Percentiles rank a stretch among this genome's conserved stretches.
Evolutionary conservation across 2,888 invertebrate genomes (phyloP).

Genomic region (Ophion costatus): DNA sequence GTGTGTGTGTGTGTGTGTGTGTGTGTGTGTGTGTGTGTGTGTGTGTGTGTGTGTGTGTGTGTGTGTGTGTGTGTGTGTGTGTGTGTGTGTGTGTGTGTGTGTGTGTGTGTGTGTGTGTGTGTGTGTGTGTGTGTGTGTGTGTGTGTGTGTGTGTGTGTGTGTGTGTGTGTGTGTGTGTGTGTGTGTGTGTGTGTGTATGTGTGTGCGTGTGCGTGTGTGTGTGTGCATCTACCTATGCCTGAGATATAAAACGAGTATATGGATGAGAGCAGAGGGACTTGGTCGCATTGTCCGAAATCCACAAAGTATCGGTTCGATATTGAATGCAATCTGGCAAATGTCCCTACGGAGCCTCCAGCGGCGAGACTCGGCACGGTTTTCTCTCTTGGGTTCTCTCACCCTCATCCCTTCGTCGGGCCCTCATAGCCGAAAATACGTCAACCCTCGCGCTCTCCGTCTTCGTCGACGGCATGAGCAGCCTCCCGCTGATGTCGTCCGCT

Average conservation of each 20-base stretch:
- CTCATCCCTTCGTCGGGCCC: slow-evolving; percentile 35
- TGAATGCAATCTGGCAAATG: slow-evolving; percentile 78
- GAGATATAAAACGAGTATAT: slow-evolving; percentile 22
- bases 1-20: slow-evolving; percentile 30
- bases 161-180: slow-evolving; percentile 30
- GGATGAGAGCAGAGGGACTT: slow-evolving; percentile 43
- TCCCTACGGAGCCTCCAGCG: slow-evolving; percentile 71
- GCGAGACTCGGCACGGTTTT: slow-evolving; percentile 55
- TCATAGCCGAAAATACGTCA: slow-evolving; percentile 33
- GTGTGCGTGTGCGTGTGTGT: slow-evolving; percentile 28
- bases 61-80: slow-evolving; percentile 25
- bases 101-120: slow-evolving; percentile 25
- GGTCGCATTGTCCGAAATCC: slow-evolving; percentile 78
- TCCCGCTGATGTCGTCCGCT: slow-evolving; percentile 32
- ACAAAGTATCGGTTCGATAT: slow-evolving; percentile 78
- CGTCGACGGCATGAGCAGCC: background rate
- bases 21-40: slow-evolving; percentile 25
- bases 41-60: slow-evolving; percentile 30
- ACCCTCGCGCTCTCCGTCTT: slow-evolving; percentile 43
- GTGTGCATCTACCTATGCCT: slow-evolving; percentile 20
- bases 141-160: slow-evolving; percentile 25
- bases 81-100: slow-evolving; percentile 30
- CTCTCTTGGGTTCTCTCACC: slow-evolving; percentile 17
- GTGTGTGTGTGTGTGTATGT: slow-evolving; percentile 26
- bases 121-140: slow-evolving; percentile 30